These are phyloP conservation scores for Camptogramma bilineatum DNA, from an alignment of 2,888 invertebrate genomes.

Conservation along the genomic window DNA sequence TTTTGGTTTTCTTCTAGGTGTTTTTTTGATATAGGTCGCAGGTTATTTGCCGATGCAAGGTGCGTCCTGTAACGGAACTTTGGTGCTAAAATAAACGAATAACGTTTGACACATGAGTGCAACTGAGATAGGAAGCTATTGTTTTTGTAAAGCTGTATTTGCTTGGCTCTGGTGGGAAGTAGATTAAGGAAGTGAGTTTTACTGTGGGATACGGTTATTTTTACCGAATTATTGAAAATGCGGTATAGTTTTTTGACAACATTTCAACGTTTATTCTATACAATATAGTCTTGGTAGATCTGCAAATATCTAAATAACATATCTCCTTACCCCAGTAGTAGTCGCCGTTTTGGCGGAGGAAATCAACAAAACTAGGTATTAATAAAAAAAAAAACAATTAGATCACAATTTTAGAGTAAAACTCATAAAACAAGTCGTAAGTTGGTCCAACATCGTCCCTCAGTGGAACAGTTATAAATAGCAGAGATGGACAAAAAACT, in stretches of 20 bases:
- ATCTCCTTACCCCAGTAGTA: too few relatives aligned
- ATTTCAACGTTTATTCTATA: neutral
- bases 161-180: constrained; percentile 34
- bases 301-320: too few relatives aligned
- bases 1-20: constrained; percentile 23
- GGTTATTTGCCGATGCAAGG: constrained; percentile 84
- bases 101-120: constrained; percentile 65
- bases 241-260: neutral
- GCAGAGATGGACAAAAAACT: constrained; percentile 77
- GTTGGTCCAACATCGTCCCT: constrained; percentile 17
- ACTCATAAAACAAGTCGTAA: neutral
- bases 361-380: too few relatives aligned
- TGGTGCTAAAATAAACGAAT: constrained; percentile 76
- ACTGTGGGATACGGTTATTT: constrained; percentile 14
- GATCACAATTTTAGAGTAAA: too few relatives aligned
- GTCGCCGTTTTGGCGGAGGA: too few relatives aligned
- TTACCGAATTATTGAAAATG: neutral
- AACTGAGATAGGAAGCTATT: constrained; percentile 69
- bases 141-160: constrained; percentile 70
- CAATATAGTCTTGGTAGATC: too few relatives aligned
- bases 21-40: constrained; percentile 71
- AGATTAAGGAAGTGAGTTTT: constrained; percentile 22
- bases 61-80: constrained; percentile 79
- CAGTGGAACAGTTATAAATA: constrained; percentile 74
- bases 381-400: too few relatives aligned